Evolutionary conservation across 2,888 invertebrate species (phyloP).

Genomic region (Cerceris ruficornis): DNA sequence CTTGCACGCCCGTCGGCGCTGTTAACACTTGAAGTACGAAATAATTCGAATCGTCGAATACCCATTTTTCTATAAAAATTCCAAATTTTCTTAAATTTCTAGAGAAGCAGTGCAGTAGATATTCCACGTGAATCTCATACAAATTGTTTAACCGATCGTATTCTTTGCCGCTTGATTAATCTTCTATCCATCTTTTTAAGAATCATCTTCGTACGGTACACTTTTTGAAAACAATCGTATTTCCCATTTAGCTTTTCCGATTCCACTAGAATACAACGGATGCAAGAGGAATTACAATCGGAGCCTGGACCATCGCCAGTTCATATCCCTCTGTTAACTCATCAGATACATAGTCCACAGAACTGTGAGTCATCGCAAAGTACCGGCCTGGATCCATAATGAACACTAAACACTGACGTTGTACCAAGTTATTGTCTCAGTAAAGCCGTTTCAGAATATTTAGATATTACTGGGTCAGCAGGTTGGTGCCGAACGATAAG

Average conservation of each 20-base stretch:
- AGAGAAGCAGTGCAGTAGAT: no score
- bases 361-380: slow-evolving; percentile 76
- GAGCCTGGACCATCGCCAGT: slow-evolving; percentile 70
- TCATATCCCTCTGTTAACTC: slow-evolving; percentile 62
- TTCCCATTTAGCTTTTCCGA: slow-evolving; percentile 48
- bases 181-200: neutral
- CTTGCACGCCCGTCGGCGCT: no score
- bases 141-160: no score
- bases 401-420: slow-evolving; percentile 68
- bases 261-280: slow-evolving; percentile 53
- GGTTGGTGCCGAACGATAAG: slow-evolving; percentile 62
- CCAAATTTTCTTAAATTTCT: no score
- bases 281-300: slow-evolving; percentile 65
- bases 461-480: slow-evolving; percentile 64
- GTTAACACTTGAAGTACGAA: no score
- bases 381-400: slow-evolving; percentile 79
- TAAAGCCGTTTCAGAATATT: slow-evolving; percentile 66
- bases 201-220: neutral
- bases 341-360: slow-evolving; percentile 69
- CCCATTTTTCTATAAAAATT: no score
- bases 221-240: neutral
- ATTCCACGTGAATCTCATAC: no score
- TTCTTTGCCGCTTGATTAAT: neutral
- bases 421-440: slow-evolving; percentile 69
- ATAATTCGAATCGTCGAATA: no score